Base-by-base conservation (phyloP, 2,888 invertebrate genomes). In the Pimpla rufipes region DNA sequence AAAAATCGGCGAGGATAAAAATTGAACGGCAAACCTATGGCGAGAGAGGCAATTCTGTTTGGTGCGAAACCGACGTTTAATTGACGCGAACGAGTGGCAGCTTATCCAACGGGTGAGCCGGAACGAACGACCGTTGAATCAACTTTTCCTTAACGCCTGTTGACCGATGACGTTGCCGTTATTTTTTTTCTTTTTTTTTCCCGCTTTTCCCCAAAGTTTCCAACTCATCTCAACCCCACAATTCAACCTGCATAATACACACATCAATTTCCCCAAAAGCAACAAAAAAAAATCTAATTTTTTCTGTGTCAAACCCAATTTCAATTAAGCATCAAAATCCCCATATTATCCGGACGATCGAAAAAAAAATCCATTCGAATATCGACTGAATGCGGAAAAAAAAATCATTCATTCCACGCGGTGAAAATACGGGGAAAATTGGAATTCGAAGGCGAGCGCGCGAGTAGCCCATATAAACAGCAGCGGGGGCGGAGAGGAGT, bases 1-100 rank as follows among this genome's bases (percentile, higher is more conserved):
- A 52, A n/a, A 37, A 62, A 40, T 62, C n/a, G 18, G 16, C 16
- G 47, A 4, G 52, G 62, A 71, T 74, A 76, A 18, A 40, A 16
- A 52, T 37, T 57, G 66, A 16, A 62, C 37, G 59, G 16, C 18
- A 37, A 62, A 62, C 45, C 82, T n/a, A n/a, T n/a, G 55, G 47
- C n/a, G 50, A 21, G 52, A 75, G 59, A 62, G 57, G 62, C 57
- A 64, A 73, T 82, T 82, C 71, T 37, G 21, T 2, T 55, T 74
- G 59, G 62, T 52, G 74, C 59, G 42, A 52, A 45, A 68, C 68
- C 62, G 78, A 55, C 57, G 67, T 74, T 50, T 75, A 62, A 75
- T 75, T 75, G 80, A 66, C 68, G 35, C 21, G 50, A 70, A 70
- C 68, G 80, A 40, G 64, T 47, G 64, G 55, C 52, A 42, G 45